Percentiles rank a stretch among this genome's conserved stretches.
phyloP scores from a whole-genome alignment of 2,888 invertebrate genomes.

The Lamellibrachia columna region DNA sequence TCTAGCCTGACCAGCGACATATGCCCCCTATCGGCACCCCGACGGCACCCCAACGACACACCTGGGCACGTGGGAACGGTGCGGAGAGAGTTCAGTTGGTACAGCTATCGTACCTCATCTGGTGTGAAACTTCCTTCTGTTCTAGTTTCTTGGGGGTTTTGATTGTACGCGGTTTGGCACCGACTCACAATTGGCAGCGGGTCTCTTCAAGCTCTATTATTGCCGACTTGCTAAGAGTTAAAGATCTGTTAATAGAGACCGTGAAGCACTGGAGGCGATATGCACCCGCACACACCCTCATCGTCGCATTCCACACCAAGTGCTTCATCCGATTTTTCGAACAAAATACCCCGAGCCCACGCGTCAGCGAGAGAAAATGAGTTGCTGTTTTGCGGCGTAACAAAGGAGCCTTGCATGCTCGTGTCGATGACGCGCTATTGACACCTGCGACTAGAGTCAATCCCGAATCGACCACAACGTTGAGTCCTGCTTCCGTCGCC shows the following conservation, averaged over 20 bases:
- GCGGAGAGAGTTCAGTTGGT: neutral
- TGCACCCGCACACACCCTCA: neutral
- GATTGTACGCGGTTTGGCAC: neutral
- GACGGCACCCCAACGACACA: neutral
- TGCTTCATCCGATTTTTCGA: neutral
- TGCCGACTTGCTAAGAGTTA: conserved; percentile 10
- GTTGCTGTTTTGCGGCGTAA: neutral
- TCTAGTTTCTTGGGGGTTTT: neutral
- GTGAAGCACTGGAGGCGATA: neutral
- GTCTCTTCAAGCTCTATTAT: conserved; percentile 3
- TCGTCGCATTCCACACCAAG: neutral
- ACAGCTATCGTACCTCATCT: neutral
- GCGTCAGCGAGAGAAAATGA: neutral
- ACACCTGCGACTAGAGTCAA: conserved; percentile 12
- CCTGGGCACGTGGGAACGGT: neutral
- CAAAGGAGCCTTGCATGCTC: neutral
- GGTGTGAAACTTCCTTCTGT: conserved; percentile 14
- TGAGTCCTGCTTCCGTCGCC: neutral
- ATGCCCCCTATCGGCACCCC: neutral
- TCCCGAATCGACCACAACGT: neutral
- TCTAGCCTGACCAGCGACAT: conserved; percentile 1
- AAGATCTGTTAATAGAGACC: conserved; percentile 5
- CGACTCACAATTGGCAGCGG: neutral
- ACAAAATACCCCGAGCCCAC: neutral
- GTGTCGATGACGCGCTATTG: neutral